phyloP scores from a whole-genome alignment of 2,113 vertebrate species.

The Brachirus orientalis region DNA sequence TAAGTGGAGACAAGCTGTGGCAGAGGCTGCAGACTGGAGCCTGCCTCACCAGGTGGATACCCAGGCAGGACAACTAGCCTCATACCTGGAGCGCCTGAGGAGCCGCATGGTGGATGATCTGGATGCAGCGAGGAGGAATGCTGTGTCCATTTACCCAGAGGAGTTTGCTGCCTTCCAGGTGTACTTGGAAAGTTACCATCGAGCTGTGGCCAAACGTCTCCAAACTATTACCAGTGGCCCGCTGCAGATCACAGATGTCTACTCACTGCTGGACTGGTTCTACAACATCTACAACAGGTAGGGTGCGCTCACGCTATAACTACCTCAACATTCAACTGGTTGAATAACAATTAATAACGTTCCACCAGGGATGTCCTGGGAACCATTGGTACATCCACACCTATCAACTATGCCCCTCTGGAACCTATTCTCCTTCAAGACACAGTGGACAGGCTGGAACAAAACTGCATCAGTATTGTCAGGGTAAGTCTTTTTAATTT shows the following conservation, averaged over 20 bases:
- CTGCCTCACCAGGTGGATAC: conserved; percentile 81
- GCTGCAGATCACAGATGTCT: conserved; percentile 86
- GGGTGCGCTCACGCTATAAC: not conserved
- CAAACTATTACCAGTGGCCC: conserved; percentile 74
- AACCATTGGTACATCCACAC: conserved; percentile 63
- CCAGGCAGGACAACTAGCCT: conserved; percentile 72
- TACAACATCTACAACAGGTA: conserved; percentile 91
- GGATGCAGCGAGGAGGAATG: conserved; percentile 83
- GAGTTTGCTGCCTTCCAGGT: conserved; percentile 85
- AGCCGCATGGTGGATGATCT: conserved; percentile 85
- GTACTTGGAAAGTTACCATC: conserved; percentile 89
- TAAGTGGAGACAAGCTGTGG: conserved; percentile 86
- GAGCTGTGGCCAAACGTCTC: conserved; percentile 84
- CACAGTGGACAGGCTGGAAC: conserved; percentile 79
- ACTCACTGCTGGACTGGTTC: conserved; percentile 91
- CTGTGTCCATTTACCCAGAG: conserved; percentile 87
- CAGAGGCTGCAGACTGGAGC: conserved; percentile 81
- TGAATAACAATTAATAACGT: not conserved
- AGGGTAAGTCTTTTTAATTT: conserved; percentile 59
- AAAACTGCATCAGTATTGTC: conserved; percentile 80
- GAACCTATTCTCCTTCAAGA: conserved; percentile 76
- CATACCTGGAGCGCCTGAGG: conserved; percentile 83
- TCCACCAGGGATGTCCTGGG: conserved; percentile 78
- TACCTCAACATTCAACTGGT: not conserved
- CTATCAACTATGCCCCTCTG: conserved; percentile 72